These are phyloP conservation scores for Orthosia incerta DNA, from an alignment of 2,888 invertebrate genomes.

Conservation along the genomic window DNA sequence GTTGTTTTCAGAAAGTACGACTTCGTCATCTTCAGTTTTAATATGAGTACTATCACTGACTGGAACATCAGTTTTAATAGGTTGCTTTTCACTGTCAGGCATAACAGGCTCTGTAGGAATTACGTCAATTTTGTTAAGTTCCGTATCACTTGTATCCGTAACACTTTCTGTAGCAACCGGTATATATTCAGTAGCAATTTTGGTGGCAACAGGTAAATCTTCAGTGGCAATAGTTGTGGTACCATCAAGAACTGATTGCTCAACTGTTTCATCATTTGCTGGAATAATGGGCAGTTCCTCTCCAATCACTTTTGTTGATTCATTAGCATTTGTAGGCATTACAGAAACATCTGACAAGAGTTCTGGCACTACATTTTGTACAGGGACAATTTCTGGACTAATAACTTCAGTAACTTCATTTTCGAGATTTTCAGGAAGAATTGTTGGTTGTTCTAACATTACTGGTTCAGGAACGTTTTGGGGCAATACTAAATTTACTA, in stretches of 20 bases:
- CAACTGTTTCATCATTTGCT: slow-evolving; percentile 24
- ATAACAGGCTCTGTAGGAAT: slow-evolving; percentile 17
- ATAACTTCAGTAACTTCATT: not conserved
- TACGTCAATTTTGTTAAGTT: slow-evolving; percentile 4
- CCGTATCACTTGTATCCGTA: slow-evolving; percentile 6
- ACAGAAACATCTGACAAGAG: slow-evolving; percentile 32
- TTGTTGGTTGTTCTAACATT: not conserved
- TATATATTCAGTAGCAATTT: slow-evolving; percentile 6
- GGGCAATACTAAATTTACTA: slow-evolving; percentile 13
- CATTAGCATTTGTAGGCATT: slow-evolving; percentile 1
- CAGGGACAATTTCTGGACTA: slow-evolving; percentile 11
- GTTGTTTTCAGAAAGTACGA: slow-evolving; percentile 76
- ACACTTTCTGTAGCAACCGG: slow-evolving; percentile 1
- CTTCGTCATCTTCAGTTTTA: slow-evolving; percentile 72
- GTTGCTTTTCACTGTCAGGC: not conserved
- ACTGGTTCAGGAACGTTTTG: slow-evolving; percentile 1
- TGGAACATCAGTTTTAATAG: not conserved
- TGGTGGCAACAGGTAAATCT: slow-evolving; percentile 2
- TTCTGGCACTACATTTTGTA: slow-evolving; percentile 30
- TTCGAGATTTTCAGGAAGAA: not conserved
- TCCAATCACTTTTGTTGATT: slow-evolving; percentile 5
- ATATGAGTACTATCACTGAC: slow-evolving; percentile 16
- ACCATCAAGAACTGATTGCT: not conserved
- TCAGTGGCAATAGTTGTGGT: not conserved
- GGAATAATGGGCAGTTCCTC: not conserved